Conservation (phyloP, 2,113 vertebrate genomes). For the Oenanthe oenanthe region DNA sequence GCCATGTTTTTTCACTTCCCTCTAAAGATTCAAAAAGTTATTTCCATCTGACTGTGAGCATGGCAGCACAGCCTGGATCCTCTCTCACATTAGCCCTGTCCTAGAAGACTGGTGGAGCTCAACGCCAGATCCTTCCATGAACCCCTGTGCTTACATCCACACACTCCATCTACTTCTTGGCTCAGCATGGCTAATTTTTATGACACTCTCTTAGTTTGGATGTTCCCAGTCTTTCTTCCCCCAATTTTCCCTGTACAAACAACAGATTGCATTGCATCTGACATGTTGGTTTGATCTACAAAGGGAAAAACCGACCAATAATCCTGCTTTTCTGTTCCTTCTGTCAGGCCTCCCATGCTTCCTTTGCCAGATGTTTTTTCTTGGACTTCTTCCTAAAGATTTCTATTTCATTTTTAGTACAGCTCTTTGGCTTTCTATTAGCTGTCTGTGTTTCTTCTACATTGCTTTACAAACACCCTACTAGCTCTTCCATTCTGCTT, state of each 20-base stretch:
- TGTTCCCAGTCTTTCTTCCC: neutral
- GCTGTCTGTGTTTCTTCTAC: neutral
- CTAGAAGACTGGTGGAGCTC: neutral
- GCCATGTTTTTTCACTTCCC: accelerated
- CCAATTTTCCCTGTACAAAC: conserved; percentile 38
- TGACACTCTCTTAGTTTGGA: conserved; percentile 1
- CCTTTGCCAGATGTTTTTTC: conserved; percentile 9
- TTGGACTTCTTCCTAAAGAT: neutral
- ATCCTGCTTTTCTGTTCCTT: conserved; percentile 52
- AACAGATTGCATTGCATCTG: conserved; percentile 65
- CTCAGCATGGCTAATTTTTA: conserved; percentile 4
- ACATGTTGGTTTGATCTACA: neutral
- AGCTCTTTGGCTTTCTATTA: neutral
- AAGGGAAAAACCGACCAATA: conserved; percentile 36
- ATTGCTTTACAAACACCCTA: neutral
- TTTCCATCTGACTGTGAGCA: neutral
- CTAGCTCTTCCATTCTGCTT: neutral
- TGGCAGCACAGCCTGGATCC: neutral
- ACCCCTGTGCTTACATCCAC: neutral
- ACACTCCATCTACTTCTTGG: neutral
- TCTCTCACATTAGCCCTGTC: neutral
- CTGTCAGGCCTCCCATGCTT: neutral
- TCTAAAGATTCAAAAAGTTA: neutral
- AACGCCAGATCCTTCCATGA: neutral
- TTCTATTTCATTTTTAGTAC: neutral